Evolutionary conservation across 2,888 invertebrate genomes (phyloP).

Genomic region (Crocallis elinguaria): DNA sequence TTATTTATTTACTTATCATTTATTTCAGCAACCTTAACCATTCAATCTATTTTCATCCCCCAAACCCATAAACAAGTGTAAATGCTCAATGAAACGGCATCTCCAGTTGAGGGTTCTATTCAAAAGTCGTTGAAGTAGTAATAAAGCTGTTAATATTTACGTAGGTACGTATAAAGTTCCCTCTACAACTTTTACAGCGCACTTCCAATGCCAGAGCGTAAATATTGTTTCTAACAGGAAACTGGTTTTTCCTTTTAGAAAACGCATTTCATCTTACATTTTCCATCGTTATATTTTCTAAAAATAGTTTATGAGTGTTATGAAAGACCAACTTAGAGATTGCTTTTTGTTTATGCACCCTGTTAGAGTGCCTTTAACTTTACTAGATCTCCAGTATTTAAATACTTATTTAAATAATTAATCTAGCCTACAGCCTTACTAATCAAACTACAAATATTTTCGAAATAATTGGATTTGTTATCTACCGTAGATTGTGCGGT

Average conservation of each 20-base stretch:
- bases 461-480: background rate
- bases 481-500: conserved; percentile 21
- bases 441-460: background rate
- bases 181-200: conserved; percentile 10
- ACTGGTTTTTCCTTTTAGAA: conserved; percentile 13
- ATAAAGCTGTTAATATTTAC: conserved; percentile 20
- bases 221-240: conserved; percentile 19
- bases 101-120: conserved; percentile 19
- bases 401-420: too few relatives aligned
- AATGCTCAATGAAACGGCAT: conserved; percentile 10
- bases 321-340: too few relatives aligned
- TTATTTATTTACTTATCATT: too few relatives aligned
- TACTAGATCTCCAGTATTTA: too few relatives aligned
- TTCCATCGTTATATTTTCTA: background rate
- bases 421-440: too few relatives aligned
- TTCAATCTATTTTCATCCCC: background rate
- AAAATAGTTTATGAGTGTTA: background rate
- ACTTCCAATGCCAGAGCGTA: conserved; percentile 6
- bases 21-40: too few relatives aligned
- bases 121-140: conserved; percentile 13
- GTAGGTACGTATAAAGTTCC: conserved; percentile 15
- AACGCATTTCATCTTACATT: background rate
- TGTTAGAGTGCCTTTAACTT: too few relatives aligned
- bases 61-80: conserved; percentile 15
- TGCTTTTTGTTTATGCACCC: too few relatives aligned